Evolutionary conservation across 1,140 invertebrate genomes (phyloP), one percentile per base, ranked within the genome.

Genomic region (Nephotettix cincticeps): DNA sequence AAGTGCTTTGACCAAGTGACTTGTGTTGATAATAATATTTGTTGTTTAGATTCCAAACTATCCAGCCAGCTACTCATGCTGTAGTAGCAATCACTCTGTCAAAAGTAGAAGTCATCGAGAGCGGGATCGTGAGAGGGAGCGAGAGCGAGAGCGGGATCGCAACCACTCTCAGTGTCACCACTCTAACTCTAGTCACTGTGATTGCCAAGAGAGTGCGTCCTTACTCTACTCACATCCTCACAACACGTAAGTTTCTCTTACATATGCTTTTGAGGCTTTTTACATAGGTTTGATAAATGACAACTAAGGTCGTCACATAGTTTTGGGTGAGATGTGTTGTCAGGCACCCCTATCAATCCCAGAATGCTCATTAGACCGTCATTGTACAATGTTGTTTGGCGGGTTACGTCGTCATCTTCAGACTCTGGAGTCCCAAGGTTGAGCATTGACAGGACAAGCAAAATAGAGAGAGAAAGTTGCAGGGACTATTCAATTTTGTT

Each of bases 61-160:
- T 45, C 47, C 67, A 19, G 43, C 58, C 14, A 70, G 71, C 28
- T 74, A 70, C 23, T 71, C 69, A 17, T 25, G 58, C 21, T 47
- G 32, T 6, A 25, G 56, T 14, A 28, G 54, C 54, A 58, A 28
- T 58, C 54, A 25, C 9, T 58, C 54, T 11, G 28, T 21, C n/a
- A 25, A 36, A 14, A 36, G 54, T 58, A 19, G 54, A 25, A 25
- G 54, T 25, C 54, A 58, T 21, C 54, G 28, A 13, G 54, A 21
- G 3, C 54, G 21, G 14, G 54, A 21, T 1, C 54, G 21, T 21
- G 32, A 36, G 14, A 36, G 32, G 14, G 32, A 36, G 14, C 32
- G 32, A 36, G 32, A 36, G 4, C 32, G 32, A 36, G 32, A 36
- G 14, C 32, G 32, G 32, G 32, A 36, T 36, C 32, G 32, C 4